phyloP scores from a whole-genome alignment of 1,140 invertebrate genomes.

The Stegodyphus dumicola region DNA sequence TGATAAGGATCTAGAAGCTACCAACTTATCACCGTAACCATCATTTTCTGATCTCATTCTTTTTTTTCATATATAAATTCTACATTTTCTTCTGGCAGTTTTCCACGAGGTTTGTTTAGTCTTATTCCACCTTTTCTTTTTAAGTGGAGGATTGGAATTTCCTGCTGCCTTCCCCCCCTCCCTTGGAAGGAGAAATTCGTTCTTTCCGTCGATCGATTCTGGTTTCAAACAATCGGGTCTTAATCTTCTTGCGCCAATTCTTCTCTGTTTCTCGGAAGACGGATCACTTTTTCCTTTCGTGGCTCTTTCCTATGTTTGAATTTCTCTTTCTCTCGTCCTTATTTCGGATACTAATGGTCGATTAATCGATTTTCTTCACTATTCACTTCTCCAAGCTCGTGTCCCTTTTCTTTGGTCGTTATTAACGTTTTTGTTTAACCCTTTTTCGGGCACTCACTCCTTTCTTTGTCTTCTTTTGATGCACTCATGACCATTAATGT shows the following conservation, averaged over 20 bases:
- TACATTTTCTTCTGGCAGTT: constrained; percentile 31
- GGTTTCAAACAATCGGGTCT: constrained; percentile 59
- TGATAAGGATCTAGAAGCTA: constrained; percentile 45
- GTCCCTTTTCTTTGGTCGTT: background rate
- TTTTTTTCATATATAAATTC: background rate
- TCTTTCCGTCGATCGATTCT: constrained; percentile 46
- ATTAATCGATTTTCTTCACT: constrained; percentile 51
- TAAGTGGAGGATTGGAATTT: constrained; percentile 54
- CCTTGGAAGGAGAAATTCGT: constrained; percentile 36
- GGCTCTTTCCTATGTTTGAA: constrained; percentile 41
- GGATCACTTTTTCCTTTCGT: constrained; percentile 44
- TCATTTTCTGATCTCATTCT: constrained; percentile 53
- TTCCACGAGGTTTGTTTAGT: constrained; percentile 58
- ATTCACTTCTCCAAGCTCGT: background rate
- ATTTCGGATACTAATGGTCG: constrained; percentile 52
- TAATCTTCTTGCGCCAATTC: constrained; percentile 58
- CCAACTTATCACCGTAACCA: constrained; percentile 55
- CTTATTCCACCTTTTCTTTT: constrained; percentile 55
- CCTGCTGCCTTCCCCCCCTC: background rate
- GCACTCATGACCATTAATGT: too few relatives aligned
- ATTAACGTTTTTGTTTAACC: background rate
- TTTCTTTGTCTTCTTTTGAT: too few relatives aligned
- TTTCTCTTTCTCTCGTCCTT: constrained; percentile 39
- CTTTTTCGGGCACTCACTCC: background rate
- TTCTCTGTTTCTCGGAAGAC: constrained; percentile 50